phyloP scores from a whole-genome alignment of 2,888 invertebrate species.

The Darwinula stevensoni region DNA sequence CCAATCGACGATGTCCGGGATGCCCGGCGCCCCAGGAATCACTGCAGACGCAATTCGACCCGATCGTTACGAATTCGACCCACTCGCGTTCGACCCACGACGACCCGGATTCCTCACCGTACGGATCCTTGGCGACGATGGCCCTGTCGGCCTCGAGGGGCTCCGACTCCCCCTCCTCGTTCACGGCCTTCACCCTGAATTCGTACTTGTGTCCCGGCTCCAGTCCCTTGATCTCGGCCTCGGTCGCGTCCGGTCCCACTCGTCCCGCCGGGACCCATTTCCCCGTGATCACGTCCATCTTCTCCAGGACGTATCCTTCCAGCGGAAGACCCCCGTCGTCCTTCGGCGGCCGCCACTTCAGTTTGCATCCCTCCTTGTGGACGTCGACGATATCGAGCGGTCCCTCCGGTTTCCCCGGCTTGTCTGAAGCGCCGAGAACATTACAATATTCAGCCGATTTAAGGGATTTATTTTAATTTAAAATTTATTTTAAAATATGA shows the following conservation, averaged over 20 bases:
- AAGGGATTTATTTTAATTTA: not conserved
- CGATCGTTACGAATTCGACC: constrained; percentile 34
- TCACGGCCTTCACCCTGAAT: constrained; percentile 91
- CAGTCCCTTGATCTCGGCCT: constrained; percentile 45
- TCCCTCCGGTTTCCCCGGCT: constrained; percentile 62
- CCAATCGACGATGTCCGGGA: constrained; percentile 69
- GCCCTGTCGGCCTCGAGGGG: constrained; percentile 70
- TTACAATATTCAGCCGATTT: not conserved
- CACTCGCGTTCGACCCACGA: too few relatives aligned
- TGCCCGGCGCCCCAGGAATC: constrained; percentile 53
- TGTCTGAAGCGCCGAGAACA: constrained; percentile 24
- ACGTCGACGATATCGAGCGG: constrained; percentile 69
- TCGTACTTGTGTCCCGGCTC: constrained; percentile 92
- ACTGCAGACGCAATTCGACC: constrained; percentile 36
- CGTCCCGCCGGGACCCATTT: constrained; percentile 80
- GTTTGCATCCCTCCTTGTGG: constrained; percentile 71
- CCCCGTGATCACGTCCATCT: constrained; percentile 65
- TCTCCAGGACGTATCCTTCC: constrained; percentile 60
- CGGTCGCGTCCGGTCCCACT: constrained; percentile 29
- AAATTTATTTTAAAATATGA: not conserved
- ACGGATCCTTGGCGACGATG: constrained; percentile 70
- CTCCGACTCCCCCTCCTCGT: constrained; percentile 79
- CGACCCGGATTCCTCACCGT: constrained; percentile 60
- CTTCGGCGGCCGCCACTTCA: constrained; percentile 80
- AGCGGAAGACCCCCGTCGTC: constrained; percentile 84